Conservation (phyloP, 2,113 vertebrate species). For the Rhinoderma darwinii region DNA sequence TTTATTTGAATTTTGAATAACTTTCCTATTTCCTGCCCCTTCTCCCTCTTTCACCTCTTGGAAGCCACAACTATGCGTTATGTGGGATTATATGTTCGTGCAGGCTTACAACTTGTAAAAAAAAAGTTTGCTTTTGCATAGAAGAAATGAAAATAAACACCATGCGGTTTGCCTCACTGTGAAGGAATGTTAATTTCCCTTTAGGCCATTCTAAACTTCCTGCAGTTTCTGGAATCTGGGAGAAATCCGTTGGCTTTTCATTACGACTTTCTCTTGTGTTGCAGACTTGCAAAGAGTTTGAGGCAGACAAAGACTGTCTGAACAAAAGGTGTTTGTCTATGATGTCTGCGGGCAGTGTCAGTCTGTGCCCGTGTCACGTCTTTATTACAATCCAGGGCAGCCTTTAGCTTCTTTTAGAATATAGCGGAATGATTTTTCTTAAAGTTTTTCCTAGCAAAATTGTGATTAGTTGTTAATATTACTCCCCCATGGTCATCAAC, state of each 20-base stretch:
- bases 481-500: too few species aligned
- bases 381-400: background rate
- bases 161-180: slow-evolving; percentile 57
- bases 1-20: background rate
- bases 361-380: background rate
- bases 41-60: slow-evolving; percentile 18
- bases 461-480: too few species aligned
- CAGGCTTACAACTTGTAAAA: background rate
- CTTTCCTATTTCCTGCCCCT: slow-evolving; percentile 36
- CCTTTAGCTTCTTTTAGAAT: background rate
- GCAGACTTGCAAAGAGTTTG: slow-evolving; percentile 16
- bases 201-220: slow-evolving; percentile 49
- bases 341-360: background rate
- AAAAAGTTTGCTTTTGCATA: background rate
- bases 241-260: slow-evolving; percentile 33
- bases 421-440: too few species aligned
- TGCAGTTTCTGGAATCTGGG: slow-evolving; percentile 49
- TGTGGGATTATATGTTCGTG: slow-evolving; percentile 35
- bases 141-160: slow-evolving; percentile 57
- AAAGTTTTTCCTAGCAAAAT: too few species aligned
- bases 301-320: slow-evolving; percentile 11
- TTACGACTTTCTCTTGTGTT: slow-evolving; percentile 30
- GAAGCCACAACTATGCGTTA: slow-evolving; percentile 44
- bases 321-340: slow-evolving; percentile 38
- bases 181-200: slow-evolving; percentile 62